phyloP scores from a whole-genome alignment of 64 coral and sea anemone species.

The Astreopora myriophthalma region DNA sequence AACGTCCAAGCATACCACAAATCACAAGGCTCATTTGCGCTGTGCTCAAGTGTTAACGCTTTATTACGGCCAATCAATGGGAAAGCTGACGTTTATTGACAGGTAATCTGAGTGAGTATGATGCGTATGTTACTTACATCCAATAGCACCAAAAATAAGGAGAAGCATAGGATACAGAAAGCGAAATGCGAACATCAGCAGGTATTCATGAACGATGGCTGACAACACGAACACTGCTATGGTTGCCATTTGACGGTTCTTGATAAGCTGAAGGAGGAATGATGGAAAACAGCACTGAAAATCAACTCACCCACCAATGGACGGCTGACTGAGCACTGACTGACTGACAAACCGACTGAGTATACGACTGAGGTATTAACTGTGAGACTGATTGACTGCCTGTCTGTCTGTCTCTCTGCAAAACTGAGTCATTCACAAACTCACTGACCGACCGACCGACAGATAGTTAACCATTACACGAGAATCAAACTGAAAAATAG shows the following conservation, averaged over 20 bases:
- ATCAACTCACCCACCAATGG: background rate
- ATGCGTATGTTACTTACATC: constrained; percentile 53
- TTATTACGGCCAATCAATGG: no score
- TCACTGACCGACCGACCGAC: no score
- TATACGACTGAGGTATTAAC: no score
- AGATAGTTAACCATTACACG: no score
- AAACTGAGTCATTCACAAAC: no score
- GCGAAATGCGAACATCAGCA: constrained; percentile 80
- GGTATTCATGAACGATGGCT: constrained; percentile 96
- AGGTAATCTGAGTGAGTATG: background rate
- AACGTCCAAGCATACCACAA: no score
- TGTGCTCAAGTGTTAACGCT: no score
- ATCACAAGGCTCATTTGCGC: no score
- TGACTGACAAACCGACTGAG: background rate
- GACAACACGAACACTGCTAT: constrained; percentile 76
- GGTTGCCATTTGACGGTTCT: constrained; percentile 79
- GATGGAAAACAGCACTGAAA: no score
- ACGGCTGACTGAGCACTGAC: background rate
- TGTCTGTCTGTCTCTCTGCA: no score
- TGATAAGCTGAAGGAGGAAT: constrained; percentile 40
- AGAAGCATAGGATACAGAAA: constrained; percentile 94
- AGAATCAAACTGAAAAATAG: no score
- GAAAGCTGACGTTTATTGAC: no score
- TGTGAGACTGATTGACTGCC: background rate
- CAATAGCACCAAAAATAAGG: constrained; percentile 90